Evolutionary conservation across 2,888 invertebrate species (phyloP), one percentile per base, ranked within the genome.

Genomic region (Cantharis lateralis): DNA sequence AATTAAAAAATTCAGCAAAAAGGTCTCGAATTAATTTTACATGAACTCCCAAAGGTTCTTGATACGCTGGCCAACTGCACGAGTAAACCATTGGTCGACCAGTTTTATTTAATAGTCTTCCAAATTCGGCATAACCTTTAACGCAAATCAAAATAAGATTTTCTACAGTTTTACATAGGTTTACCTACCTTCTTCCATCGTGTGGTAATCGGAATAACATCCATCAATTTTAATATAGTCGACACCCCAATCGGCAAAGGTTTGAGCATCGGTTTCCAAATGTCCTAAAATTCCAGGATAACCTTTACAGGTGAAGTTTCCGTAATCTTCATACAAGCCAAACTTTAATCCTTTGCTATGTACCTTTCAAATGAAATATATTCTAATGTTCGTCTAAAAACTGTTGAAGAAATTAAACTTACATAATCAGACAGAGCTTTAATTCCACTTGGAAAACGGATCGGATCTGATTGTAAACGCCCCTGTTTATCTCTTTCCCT

Each of bases 21-120:
- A 61, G 7, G 10, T 48, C n/a, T 1, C 9, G 7, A 15, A 15
- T 32, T 1, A 15, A 0, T 15, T 84, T 86, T 87, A 93, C 93
- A 82, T 85, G 84, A 80, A 91, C 89, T 5, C 89, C 88, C 74
- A 89, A 86, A 71, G 89, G 91, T 82, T 92, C 91, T 85, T 93
- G 91, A 85, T 96, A 96, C 7, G 93, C 94, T 1, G 96, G 96
- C 95, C 95, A 96, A 84, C 94, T 94, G 88, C 96, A 96, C 0
- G 95, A 95, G 85, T 93, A 96, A 0, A 95, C 90, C 79, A 96
- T 95, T 0, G 93, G 92, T 20, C 95, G 90, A 11, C 94, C 95
- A 62, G 95, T 94, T 78, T 90, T 88, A 86, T 96, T 96, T 79
- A 96, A 87, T 82, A 91, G 90, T 81, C 88, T 88, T 3, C 93